These are phyloP conservation scores for Rotaria socialis DNA, from an alignment of 2,888 invertebrate species.

Conservation along the genomic window DNA sequence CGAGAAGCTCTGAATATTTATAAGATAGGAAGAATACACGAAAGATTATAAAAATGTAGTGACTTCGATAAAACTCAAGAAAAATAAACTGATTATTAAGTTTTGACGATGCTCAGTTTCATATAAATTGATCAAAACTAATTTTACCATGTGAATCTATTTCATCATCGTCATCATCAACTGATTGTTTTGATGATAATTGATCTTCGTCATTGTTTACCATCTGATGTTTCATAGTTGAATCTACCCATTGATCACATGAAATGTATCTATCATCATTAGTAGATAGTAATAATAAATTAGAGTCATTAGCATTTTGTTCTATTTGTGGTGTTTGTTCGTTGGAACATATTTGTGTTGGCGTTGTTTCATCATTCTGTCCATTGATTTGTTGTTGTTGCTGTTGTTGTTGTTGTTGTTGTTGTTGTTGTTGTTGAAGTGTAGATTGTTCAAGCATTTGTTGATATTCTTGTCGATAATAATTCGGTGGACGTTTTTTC, in stretches of 20 bases:
- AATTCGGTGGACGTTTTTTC: constrained; percentile 22
- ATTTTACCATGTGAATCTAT: constrained; percentile 13
- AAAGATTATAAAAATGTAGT: too few relatives aligned
- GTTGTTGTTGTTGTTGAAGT: neutral
- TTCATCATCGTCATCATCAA: constrained; percentile 15
- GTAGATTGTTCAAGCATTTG: constrained; percentile 1
- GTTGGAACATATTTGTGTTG: neutral
- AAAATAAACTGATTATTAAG: too few relatives aligned
- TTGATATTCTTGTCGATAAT: constrained; percentile 28
- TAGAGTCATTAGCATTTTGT: neutral
- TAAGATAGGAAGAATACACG: too few relatives aligned
- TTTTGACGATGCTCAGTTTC: too few relatives aligned
- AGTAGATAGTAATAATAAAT: neutral
- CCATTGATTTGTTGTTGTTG: neutral
- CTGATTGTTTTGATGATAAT: constrained; percentile 16
- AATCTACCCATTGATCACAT: constrained; percentile 32
- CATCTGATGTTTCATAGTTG: constrained; percentile 31
- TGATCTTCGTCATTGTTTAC: neutral
- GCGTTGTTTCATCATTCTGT: neutral
- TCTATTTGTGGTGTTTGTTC: constrained; percentile 22
- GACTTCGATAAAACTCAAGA: too few relatives aligned
- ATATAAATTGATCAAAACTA: neutral
- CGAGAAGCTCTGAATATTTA: too few relatives aligned
- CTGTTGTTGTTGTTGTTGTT: neutral
- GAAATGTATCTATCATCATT: neutral